A percentile compares a stretch with the other conserved stretches of the same genome.
Evolutionary conservation across 2,113 vertebrate species (phyloP).

Genomic region (Istiophorus platypterus): DNA sequence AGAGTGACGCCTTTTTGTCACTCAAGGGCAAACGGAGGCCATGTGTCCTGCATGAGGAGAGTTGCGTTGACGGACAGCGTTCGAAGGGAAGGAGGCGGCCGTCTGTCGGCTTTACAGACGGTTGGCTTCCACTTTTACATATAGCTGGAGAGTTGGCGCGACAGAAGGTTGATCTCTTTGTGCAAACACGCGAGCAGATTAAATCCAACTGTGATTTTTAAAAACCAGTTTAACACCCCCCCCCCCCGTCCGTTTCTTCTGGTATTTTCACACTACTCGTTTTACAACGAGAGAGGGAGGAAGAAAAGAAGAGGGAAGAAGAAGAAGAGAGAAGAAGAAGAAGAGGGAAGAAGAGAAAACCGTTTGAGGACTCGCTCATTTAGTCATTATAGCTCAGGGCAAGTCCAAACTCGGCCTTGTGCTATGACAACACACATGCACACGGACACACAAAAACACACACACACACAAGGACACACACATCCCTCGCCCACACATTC

Average conservation of each 20-base stretch:
- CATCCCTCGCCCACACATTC: background rate
- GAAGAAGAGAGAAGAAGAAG: background rate
- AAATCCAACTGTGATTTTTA: no score
- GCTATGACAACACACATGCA: background rate
- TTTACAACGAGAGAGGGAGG: background rate
- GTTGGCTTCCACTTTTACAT: background rate
- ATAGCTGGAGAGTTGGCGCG: no score
- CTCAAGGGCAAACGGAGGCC: constrained; percentile 9
- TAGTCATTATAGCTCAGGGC: constrained; percentile 27
- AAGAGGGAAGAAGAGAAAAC: constrained; percentile 1
- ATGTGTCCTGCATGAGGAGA: constrained; percentile 16
- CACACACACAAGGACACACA: constrained; percentile 5
- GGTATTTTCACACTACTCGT: constrained; percentile 1
- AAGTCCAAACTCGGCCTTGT: constrained; percentile 36
- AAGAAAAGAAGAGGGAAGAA: background rate
- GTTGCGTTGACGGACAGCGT: no score
- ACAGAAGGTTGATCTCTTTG: no score
- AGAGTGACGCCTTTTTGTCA: no score
- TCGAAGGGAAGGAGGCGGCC: no score
- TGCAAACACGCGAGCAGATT: no score
- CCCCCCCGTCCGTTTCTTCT: background rate
- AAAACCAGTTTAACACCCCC: no score
- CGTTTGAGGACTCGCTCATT: constrained; percentile 8
- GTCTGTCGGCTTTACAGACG: background rate
- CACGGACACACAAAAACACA: constrained; percentile 1